Base-by-base conservation (phyloP, 2,113 vertebrate species). In the Anarhynchus alexandrinus region DNA sequence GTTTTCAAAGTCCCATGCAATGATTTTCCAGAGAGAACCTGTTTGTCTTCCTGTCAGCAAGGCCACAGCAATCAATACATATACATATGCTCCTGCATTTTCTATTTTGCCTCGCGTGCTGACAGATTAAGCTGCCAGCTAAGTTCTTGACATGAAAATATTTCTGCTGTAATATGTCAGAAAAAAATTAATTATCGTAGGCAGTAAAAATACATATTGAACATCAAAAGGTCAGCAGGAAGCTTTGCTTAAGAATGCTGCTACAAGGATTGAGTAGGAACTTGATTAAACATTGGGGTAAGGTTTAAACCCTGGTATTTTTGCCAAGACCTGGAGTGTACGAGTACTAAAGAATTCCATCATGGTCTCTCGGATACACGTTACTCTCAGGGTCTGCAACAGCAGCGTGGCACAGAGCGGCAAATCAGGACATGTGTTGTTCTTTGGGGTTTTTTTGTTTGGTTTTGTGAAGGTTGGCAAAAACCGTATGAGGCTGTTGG, bases 71-170 rank as follows among this genome's bases (percentile, higher is more conserved):
- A 61, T 43, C 81, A 57, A 73, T 62, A 69, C 14, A 42, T 17
- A 25, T 12, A 54, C 22, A 54, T 40, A 71, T 1, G 2, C 26
- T 90, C 52, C 43, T 57, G 59, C 7, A 38, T 42, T 76, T 84
- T 84, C 36, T 55, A 25, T 81, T 84, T 81, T 94, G 42, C 29
- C n/a, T 85, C 0, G 0, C 3, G 0, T 38, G 38, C 14, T 64
- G n/a, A 74, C 32, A 79, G 52, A 90, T 43, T 55, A 82, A 82
- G 26, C 64, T 93, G 38, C 73, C 61, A 91, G 20, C 34, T 82
- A 87, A 5, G 4, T 64, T 91, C 10, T 27, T 77, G 47, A 93
- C 32, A 14, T 29, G 47, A 71, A 84, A 81, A 85, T 85, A 78
- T 72, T 95, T 92, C n/a, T 79, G 30, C 29, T 38, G 19, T 59